Evolutionary conservation across 2,888 invertebrate species (phyloP), one percentile per base, ranked within the genome.

Genomic region (Nysson spinosus): DNA sequence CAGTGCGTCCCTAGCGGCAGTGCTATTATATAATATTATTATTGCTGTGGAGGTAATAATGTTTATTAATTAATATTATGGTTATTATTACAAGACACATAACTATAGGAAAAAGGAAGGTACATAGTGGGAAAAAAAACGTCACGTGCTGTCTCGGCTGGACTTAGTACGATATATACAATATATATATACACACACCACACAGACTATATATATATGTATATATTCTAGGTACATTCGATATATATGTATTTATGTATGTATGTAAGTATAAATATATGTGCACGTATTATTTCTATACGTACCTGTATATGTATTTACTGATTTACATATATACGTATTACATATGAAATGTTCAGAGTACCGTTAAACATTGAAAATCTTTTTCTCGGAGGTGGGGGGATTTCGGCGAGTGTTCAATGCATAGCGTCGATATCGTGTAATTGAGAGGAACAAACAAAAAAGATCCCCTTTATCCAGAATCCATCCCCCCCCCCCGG

Each of bases 41-140:
- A 82, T 80, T 79, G 79, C 79, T 81, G 79, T 79, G 80, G 76
- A 82, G 79, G 80, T 81, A 79, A 81, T 83, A 78, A 80, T 77
- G 74, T 81, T 84, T 81, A 83, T 82, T 81, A 81, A 80, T n/a
- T n/a, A 75, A 78, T 80, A 81, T 75, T 79, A 81, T 77, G 72
- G 68, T 75, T 80, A 82, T 79, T 79, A 78, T 81, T 80, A 80
- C 72, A 70, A 47, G 68, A 79, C 58, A 81, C 71, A 71, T 77
- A 77, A 80, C 66, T 74, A 76, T 78, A 78, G 77, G 69, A 73
- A 64, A 69, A 62, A 70, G 72, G 69, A 67, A 68, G 60, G 52
- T 72, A 72, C 60, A 71, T 62, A 74, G 62, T 63, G 28, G 49
- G 17, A 50, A 52, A 52, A 60, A 44, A 64, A 58, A 68, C 30